Base-by-base conservation (phyloP, 1,140 invertebrate species). In the Dendrolimus kikuchii region DNA sequence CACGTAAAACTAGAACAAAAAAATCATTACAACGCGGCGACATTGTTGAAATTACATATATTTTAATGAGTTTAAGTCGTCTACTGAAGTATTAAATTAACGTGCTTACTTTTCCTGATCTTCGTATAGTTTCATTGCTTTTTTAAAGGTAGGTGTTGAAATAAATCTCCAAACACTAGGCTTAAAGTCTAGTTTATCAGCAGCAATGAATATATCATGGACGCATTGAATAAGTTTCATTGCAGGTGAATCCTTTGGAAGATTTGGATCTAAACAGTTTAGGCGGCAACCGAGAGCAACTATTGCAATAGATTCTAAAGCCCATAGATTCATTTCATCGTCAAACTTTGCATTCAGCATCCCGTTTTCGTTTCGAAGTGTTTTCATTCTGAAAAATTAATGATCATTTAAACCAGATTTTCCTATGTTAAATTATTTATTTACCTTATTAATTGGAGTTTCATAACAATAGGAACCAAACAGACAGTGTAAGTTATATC, bases 251-350 rank as follows among this genome's bases (percentile, higher is more conserved):
- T 91, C 88, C 41, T 81, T 64, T 0, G 86, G 62, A 4, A 91
- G 71, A 44, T 89, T 83, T 0, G 66, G 55, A 51, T 88, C 62
- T 49, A 92, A 71, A 66, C 92, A 92, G 10, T 90, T 91, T 7
- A 95, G 74, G 7, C 92, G 85, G 7, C 87, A 88, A 41, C 94
- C 92, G 41, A 95, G 77, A 2, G 92, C 92, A 2, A 95, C 89
- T 5, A 90, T 73, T 0, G 88, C 90, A 5, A 94, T 91, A 0
- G 91, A 92, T 70, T 95, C 93, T 9, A 94, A 67, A 2, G 92
- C 84, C 90, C 92, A 92, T 66, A 92, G 89, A 66, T 91, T 91
- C 51, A 93, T 81, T 65, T 93, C 90, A 49, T 89, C 88, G 40
- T 89, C 81, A 64, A 93, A 92, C 55, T 89, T 79, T 0, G 65